Evolutionary conservation across 2,113 vertebrate genomes (phyloP).

Genomic region (Pantherophis guttatus): DNA sequence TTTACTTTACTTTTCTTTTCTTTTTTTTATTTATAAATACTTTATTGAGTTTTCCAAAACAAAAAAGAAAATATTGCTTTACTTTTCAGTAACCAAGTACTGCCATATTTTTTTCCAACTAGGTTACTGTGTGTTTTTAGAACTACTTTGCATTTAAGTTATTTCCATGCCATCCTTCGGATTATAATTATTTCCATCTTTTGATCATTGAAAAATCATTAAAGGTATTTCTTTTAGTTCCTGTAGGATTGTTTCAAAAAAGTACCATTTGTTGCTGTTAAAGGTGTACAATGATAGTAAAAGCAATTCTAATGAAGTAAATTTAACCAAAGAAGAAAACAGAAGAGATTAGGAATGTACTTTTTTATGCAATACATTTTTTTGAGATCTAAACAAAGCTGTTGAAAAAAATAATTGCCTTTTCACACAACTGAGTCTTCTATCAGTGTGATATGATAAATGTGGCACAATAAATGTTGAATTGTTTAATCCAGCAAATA

Average conservation of each 20-base stretch:
- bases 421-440: not conserved
- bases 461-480: not conserved
- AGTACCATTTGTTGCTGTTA: not conserved
- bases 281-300: not conserved
- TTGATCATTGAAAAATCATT: not conserved
- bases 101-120: not conserved
- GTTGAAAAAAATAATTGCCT: not conserved
- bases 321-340: not conserved
- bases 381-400: not conserved
- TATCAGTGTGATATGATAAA: not conserved
- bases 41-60: too few species aligned
- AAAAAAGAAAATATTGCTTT: too few species aligned
- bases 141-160: not conserved
- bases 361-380: not conserved
- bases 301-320: not conserved
- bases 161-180: not conserved
- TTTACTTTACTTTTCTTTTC: too few species aligned
- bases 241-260: not conserved
- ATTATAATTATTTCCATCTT: not conserved
- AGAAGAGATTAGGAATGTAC: not conserved
- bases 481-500: not conserved
- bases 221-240: not conserved
- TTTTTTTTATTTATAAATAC: too few species aligned
- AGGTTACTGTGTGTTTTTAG: not conserved
- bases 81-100: not conserved